phyloP scores from a whole-genome alignment of 2,797 vertebrate species.

The Schizopygopsis pylzovi region DNA sequence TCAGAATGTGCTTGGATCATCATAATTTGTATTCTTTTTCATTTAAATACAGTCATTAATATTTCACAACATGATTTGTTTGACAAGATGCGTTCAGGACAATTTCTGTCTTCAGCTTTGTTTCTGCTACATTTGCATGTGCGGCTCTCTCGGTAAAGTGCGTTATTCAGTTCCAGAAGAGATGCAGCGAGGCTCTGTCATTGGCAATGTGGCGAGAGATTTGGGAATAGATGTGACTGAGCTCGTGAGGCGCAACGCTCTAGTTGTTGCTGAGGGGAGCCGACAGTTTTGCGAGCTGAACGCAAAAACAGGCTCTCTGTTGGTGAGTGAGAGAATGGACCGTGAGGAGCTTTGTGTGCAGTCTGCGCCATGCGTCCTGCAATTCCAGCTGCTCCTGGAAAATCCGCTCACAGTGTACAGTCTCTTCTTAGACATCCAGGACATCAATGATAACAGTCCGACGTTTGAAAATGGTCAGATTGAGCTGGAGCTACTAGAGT shows the following conservation, averaged over 20 bases:
- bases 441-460: conserved; percentile 78
- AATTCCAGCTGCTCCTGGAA: conserved; percentile 75
- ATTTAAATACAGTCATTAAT: neutral
- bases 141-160: conserved; percentile 66
- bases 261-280: conserved; percentile 75
- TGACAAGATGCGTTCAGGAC: neutral
- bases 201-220: conserved; percentile 79
- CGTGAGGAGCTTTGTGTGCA: conserved; percentile 74
- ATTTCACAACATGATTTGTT: conserved; percentile 9
- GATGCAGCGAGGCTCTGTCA: conserved; percentile 75
- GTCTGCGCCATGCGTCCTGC: conserved; percentile 64
- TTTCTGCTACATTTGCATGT: conserved; percentile 1
- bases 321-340: conserved; percentile 74
- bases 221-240: conserved; percentile 73
- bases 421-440: conserved; percentile 71
- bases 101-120: neutral
- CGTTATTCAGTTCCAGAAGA: conserved; percentile 79
- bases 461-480: conserved; percentile 68
- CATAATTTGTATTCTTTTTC: neutral
- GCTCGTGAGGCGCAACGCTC: conserved; percentile 71
- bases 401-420: conserved; percentile 72
- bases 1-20: conserved; percentile 2
- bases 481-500: conserved; percentile 73
- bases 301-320: conserved; percentile 70
- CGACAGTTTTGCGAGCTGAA: conserved; percentile 73